A percentile compares a stretch with the other conserved stretches of the same genome.
These are phyloP conservation scores for Philereme vetulata DNA, from an alignment of 2,888 invertebrate species.

Conservation along the genomic window DNA sequence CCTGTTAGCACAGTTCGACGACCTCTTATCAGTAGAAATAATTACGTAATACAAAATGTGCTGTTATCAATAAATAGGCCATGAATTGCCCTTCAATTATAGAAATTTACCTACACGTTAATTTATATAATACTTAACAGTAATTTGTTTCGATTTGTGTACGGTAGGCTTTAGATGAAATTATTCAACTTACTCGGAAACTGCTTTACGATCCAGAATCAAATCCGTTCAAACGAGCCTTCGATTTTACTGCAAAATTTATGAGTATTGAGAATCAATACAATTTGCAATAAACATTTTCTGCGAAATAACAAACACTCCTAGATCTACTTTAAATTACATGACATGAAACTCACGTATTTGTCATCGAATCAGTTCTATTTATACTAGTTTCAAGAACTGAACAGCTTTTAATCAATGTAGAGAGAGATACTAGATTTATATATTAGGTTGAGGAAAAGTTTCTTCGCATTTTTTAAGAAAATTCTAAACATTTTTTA, in stretches of 20 bases:
- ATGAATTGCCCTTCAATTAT: background rate
- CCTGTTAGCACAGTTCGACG: slow-evolving; percentile 24
- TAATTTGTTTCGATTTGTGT: background rate
- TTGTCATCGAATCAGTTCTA: slow-evolving; percentile 11
- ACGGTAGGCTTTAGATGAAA: too few species aligned
- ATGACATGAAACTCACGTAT: slow-evolving; percentile 11
- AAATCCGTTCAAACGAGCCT: slow-evolving; percentile 4
- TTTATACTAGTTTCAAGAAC: slow-evolving; percentile 10
- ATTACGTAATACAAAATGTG: slow-evolving; percentile 18
- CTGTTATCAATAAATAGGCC: slow-evolving; percentile 10
- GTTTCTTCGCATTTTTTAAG: too few species aligned
- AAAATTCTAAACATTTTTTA: too few species aligned
- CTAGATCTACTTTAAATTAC: slow-evolving; percentile 8
- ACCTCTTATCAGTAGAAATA: slow-evolving; percentile 27
- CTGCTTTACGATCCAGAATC: slow-evolving; percentile 6
- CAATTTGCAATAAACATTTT: slow-evolving; percentile 14
- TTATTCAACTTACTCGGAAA: background rate
- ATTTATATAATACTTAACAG: background rate
- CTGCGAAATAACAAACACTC: slow-evolving; percentile 15
- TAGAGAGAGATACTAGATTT: background rate
- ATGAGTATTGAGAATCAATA: slow-evolving; percentile 3
- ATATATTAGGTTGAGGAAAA: too few species aligned
- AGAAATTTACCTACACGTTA: background rate
- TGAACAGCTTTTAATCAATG: slow-evolving; percentile 8
- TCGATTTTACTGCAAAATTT: slow-evolving; percentile 21